Evolutionary conservation across 2,797 vertebrate species (phyloP), one percentile per base, ranked within the genome.

Genomic region (Rousettus madagascariensis): DNA sequence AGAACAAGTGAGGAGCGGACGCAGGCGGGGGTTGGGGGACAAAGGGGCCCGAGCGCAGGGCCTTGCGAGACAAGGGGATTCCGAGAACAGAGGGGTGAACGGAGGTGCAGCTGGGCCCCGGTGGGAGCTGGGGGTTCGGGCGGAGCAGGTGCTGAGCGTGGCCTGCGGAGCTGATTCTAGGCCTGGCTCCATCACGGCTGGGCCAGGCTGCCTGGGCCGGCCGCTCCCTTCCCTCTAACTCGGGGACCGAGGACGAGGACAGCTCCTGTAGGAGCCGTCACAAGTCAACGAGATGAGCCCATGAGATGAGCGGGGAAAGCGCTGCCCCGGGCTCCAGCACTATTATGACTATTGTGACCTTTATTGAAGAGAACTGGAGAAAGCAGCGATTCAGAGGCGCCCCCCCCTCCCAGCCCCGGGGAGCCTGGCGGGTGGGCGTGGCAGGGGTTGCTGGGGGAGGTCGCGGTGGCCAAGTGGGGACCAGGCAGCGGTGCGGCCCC

Each of bases 1-100:
- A 99, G 97, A 99, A 99, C 98, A 99, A 99, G 99, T 99, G 93
- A 98, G 99, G 93, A 33, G 68, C 28, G 11, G 30, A 4, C 0
- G 0, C 3, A 8, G 46, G n/a, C 13, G 0, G 22, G 71, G 38
- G 11, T 4, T 2, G n/a, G 36, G 10, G 16, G 28, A 13, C 12
- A 0, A 3, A 68, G 43, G 36, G 66, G 19, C 12, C 1, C 5
- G 1, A 12, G 33, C 28, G 6, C 36, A 9, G 59, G 13, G 46
- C 16, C 30, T 22, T 13, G 20, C 7, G 4, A 38, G 41, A 49
- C 10, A 2, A 68, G 65, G 53, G 49, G n/a, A 10, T 16, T 20
- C 41, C 13, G 28, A 59, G 26, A 33, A 61, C 22, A 59, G 19
- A 30, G 19, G 19, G 28, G 61, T 28, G 75, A 36, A 30, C 69